Evolutionary conservation across 2,797 vertebrate species (phyloP).

Genomic region (Esox lucius): DNA sequence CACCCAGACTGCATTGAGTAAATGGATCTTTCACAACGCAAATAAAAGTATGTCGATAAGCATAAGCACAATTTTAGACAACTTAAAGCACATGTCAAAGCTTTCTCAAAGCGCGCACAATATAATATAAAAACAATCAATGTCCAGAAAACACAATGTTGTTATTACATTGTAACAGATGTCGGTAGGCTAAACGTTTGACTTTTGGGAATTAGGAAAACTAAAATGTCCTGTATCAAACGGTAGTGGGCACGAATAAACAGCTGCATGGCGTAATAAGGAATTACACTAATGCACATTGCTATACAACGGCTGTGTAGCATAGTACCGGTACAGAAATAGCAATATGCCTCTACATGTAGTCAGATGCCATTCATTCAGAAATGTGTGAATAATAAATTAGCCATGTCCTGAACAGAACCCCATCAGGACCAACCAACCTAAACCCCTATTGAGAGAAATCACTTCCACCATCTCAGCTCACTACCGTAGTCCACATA

Average conservation of each 20-base stretch:
- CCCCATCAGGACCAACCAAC: slow-evolving; percentile 24
- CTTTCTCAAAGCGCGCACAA: not conserved
- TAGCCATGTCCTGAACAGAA: slow-evolving; percentile 6
- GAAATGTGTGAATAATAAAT: not conserved
- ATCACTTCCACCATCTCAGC: slow-evolving; percentile 51
- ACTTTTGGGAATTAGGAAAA: not conserved
- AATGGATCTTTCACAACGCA: not conserved
- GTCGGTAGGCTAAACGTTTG: not conserved
- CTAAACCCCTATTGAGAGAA: slow-evolving; percentile 26
- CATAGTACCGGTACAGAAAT: not conserved
- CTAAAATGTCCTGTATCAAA: not conserved
- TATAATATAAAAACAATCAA: not conserved
- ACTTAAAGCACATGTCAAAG: slow-evolving; percentile 17
- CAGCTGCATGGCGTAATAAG: not conserved
- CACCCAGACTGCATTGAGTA: too few relatives aligned
- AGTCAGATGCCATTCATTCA: not conserved
- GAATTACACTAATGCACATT: not conserved
- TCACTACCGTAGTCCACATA: slow-evolving; percentile 12
- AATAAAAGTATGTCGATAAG: not conserved
- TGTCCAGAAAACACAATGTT: not conserved
- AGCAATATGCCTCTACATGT: not conserved
- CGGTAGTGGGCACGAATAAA: not conserved
- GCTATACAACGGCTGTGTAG: not conserved
- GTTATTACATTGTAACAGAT: not conserved
- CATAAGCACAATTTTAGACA: not conserved